A percentile compares a stretch with the other conserved stretches of the same genome.
These are phyloP conservation scores for Spermophilus dauricus DNA, from an alignment of 2,113 vertebrate genomes.

Conservation along the genomic window DNA sequence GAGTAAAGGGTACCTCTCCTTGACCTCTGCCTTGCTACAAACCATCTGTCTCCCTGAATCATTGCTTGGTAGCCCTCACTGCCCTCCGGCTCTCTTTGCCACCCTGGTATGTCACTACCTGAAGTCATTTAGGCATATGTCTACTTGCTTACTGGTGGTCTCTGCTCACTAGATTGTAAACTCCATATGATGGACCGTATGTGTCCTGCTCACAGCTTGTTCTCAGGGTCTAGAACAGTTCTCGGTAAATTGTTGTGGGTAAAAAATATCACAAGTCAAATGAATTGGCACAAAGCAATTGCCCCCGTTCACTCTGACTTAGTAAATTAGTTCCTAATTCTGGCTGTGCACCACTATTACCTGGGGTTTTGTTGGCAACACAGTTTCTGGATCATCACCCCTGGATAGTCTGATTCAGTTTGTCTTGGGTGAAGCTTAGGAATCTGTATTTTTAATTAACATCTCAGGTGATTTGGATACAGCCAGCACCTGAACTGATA, in stretches of 20 bases:
- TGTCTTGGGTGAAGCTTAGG: constrained; percentile 61
- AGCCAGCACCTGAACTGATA: neutral
- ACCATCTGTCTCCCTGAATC: neutral
- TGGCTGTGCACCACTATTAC: constrained; percentile 24
- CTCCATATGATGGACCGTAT: neutral
- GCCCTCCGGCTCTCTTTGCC: too few relatives aligned
- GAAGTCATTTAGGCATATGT: neutral
- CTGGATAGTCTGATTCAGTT: constrained; percentile 53
- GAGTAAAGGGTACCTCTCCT: neutral
- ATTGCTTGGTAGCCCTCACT: neutral
- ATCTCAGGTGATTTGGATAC: constrained; percentile 49
- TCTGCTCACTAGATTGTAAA: neutral
- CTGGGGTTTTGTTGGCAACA: constrained; percentile 63
- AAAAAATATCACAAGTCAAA: constrained; percentile 56
- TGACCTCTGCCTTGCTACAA: neutral
- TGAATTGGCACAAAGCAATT: constrained; percentile 38
- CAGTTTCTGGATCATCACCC: constrained; percentile 72
- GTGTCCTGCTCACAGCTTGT: neutral
- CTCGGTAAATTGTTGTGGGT: neutral
- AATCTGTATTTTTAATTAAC: constrained; percentile 74
- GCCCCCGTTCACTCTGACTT: constrained; percentile 44
- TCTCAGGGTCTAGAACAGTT: constrained; percentile 7
- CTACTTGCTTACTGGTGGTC: neutral
- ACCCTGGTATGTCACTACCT: neutral
- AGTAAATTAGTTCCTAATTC: constrained; percentile 60